Base-by-base conservation (phyloP, 2,888 invertebrate genomes). In the Chrysopilus asiliformis region DNA sequence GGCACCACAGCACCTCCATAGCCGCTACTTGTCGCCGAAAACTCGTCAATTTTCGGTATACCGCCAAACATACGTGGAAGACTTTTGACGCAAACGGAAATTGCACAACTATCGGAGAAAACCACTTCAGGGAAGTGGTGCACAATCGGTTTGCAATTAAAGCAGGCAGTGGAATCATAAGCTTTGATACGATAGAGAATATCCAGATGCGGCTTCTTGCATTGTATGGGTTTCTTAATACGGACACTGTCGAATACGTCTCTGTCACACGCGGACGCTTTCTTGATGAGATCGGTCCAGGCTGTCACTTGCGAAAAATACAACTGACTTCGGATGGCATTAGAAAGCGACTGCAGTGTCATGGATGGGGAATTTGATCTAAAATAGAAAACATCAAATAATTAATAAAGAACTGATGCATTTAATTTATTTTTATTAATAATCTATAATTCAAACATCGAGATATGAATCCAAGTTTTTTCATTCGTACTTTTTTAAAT, bases 301-400 rank as follows among this genome's bases (percentile, higher is more conserved):
- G 94, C 90, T 34, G 90, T 85, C 47, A 95, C 76, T 69, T 95
- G 94, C 4, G 94, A 95, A 68, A 95, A 95, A 67, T 93, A 90
- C 41, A 95, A 72, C 63, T 91, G 90, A 5, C 94, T 94, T 44
- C 91, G 76, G 32, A 95, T 81, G 33, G 94, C 94, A 65, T 87
- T 89, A 55, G 91, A 74, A 48, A 95, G 68, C 62, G 86, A 85
- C 52, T 80, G 76, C 43, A 64, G 45, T 36, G 61, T 62, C 61
- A 63, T 63, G 31, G 77, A 76, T 18, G 82, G 83, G 8, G 83
- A 81, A 35, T 12, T 15, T 4, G 13, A n/a, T n/a, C n/a, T 31
- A 18, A 12, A 10, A 22, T 15, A 14, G 10, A 36, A 31, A 22
- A 34, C 20, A 19, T 20, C 6, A 10, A 17, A n/a, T 22, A 19